phyloP scores from a whole-genome alignment of 2,797 vertebrate genomes.

The Cygnus olor region DNA sequence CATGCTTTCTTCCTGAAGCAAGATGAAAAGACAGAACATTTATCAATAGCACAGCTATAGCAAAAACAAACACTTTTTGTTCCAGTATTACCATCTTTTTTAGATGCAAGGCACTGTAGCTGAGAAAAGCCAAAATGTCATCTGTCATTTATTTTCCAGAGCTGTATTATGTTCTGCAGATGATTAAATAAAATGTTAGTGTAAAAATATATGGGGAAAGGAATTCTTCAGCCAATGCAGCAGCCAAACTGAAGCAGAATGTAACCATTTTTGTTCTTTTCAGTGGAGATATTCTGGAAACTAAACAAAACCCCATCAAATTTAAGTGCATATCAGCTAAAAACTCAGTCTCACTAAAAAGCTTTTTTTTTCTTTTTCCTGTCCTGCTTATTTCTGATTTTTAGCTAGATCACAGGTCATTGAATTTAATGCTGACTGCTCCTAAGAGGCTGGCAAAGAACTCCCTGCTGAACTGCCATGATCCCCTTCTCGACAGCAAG shows the following conservation, averaged over 20 bases:
- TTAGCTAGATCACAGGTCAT: neutral
- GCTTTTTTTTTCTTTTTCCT: neutral
- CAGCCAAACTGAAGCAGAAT: neutral
- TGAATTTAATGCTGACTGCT: neutral
- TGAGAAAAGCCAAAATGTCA: slow-evolving; percentile 38
- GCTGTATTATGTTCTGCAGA: neutral
- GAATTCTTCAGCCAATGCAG: neutral
- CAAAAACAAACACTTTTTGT: slow-evolving; percentile 63
- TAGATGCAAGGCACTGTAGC: neutral
- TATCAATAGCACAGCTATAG: slow-evolving; percentile 60
- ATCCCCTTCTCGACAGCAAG: neutral
- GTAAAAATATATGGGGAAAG: neutral
- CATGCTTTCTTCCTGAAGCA: slow-evolving; percentile 69
- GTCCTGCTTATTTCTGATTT: neutral
- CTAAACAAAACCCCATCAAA: neutral
- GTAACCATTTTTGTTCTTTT: neutral
- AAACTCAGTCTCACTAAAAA: neutral
- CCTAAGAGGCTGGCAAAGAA: neutral
- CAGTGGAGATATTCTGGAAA: neutral
- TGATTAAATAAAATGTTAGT: slow-evolving; percentile 27
- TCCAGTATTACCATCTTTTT: slow-evolving; percentile 49
- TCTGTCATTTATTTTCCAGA: neutral
- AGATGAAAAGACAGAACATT: slow-evolving; percentile 69
- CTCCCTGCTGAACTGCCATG: neutral
- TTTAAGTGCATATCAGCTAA: neutral